These are phyloP conservation scores for Listronotus oregonensis DNA, from an alignment of 1,140 invertebrate species.

Conservation along the genomic window DNA sequence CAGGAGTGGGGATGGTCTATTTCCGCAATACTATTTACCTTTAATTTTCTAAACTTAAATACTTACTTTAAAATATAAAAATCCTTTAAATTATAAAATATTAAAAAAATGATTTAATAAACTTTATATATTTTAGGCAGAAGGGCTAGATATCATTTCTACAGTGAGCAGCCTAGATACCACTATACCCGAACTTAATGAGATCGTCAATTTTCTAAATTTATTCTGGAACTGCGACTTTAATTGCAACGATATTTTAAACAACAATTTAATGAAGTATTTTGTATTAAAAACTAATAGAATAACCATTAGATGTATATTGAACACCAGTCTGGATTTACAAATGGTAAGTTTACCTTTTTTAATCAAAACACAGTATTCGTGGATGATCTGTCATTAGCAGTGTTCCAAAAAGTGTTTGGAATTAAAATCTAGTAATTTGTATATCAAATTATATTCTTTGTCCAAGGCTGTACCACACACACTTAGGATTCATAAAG, in stretches of 20 bases:
- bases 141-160: slow-evolving; percentile 7
- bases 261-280: slow-evolving; percentile 10
- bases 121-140: slow-evolving; percentile 2
- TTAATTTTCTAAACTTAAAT: no score
- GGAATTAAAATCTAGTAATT: no score
- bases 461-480: no score
- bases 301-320: not conserved
- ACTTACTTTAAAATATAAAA: no score
- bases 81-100: no score
- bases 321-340: not conserved
- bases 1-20: no score
- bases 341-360: slow-evolving; percentile 8
- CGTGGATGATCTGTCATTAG: not conserved
- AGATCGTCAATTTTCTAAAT: slow-evolving; percentile 5
- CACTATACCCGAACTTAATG: not conserved
- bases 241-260: not conserved
- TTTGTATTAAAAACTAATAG: not conserved
- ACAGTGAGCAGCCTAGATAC: not conserved
- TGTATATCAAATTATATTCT: no score
- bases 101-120: no score
- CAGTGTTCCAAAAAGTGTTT: no score
- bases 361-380: not conserved
- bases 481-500: no score
- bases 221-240: slow-evolving; percentile 7
- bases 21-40: no score